Base-by-base conservation (phyloP, 2,797 vertebrate genomes). In the Dipus sagitta region DNA sequence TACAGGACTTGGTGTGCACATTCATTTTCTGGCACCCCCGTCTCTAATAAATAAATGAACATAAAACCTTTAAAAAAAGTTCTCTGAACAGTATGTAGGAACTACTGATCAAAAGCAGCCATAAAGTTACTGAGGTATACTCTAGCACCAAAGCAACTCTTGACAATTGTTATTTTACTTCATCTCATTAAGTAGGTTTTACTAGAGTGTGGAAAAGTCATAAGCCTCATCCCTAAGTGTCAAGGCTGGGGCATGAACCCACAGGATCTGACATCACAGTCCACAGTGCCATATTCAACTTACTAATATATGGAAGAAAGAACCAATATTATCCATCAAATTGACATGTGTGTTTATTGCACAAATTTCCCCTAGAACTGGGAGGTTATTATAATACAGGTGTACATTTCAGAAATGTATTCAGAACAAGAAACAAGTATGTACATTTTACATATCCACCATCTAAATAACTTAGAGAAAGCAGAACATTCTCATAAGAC, bases 281-380 rank as follows among this genome's bases (percentile, higher is more conserved):
- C 24, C 9, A 74, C 34, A 26, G 60, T 28, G 34, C 74, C 76
- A 91, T 3, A 62, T 26, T 62, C 11, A 65, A 13, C 32, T 89
- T 79, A 76, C n/a, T 72, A 87, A 93, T 4, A 96, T 54, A 93
- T 64, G 74, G 95, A 96, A 90, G 32, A 86, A 92, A 96, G 11
- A 80, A 88, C 0, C 77, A 88, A 74, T 24, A 90, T 52, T 85
- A 88, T 85, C 38, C 80, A 96, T 96, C 97, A 98, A 98, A 98
- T 30, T 97, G 98, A 98, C 97, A 98, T 98, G 94, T 98, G 98
- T 98, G 98, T 99, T 99, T 99, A 99, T 99, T 99, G 99, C 99
- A 99, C 99, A 99, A 99, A 98, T 98, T 99, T 99, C 99, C 99
- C 99, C 99, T 98, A 99, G 99, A 99, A 99, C 98, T 99, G 99